These are phyloP conservation scores for Phycodurus eques DNA, from an alignment of 2,113 vertebrate genomes.

Conservation along the genomic window DNA sequence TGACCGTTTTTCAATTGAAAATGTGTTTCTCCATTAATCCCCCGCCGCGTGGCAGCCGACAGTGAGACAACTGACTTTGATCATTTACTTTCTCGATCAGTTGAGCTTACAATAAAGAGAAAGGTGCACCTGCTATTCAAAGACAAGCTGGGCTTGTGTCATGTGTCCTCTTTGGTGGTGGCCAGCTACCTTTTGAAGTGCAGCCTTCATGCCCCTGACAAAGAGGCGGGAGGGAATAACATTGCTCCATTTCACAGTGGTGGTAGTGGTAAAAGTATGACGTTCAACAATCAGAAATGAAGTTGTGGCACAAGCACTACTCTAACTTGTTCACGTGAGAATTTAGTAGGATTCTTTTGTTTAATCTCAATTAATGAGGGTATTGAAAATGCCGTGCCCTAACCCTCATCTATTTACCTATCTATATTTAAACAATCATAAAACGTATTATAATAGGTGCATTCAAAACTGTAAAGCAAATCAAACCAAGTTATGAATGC, in stretches of 20 bases:
- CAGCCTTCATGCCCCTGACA: constrained; percentile 44
- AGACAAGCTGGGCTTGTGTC: constrained; percentile 59
- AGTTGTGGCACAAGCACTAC: not conserved
- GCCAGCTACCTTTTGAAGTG: constrained; percentile 64
- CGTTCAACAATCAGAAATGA: constrained; percentile 53
- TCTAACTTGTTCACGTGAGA: not conserved
- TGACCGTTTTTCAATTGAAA: constrained; percentile 50
- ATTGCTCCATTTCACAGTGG: constrained; percentile 43
- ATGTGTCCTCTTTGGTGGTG: constrained; percentile 48
- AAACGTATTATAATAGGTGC: too few species aligned
- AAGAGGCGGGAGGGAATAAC: constrained; percentile 27
- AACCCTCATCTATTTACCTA: not conserved
- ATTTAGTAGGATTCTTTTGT: not conserved
- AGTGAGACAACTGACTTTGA: constrained; percentile 59
- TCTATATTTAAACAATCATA: not conserved
- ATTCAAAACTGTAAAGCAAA: not conserved
- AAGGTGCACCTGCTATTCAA: constrained; percentile 67
- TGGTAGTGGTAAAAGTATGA: constrained; percentile 27
- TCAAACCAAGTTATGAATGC: not conserved
- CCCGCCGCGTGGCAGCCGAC: constrained; percentile 40
- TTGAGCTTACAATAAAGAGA: constrained; percentile 53
- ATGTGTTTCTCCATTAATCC: constrained; percentile 45
- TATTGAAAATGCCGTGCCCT: not conserved
- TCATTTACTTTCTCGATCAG: constrained; percentile 57
- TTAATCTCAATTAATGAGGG: not conserved